Conservation (phyloP, 2,888 invertebrate genomes). For the Amblyjoppa proteus region DNA sequence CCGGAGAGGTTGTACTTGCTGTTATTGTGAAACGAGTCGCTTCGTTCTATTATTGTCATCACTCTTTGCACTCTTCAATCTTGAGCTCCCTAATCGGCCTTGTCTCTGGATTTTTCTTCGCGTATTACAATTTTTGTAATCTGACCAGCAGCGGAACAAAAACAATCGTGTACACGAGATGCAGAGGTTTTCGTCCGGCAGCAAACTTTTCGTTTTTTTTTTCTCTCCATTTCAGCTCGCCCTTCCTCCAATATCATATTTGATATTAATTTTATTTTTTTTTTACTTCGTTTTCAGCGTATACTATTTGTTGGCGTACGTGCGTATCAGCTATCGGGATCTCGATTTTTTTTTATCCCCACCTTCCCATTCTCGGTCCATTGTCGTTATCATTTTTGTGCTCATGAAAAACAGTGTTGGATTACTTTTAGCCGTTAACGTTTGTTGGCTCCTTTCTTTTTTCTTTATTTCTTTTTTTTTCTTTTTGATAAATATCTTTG, state of each 20-base stretch:
- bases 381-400: not conserved
- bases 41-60: conserved; percentile 81
- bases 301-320: conserved; percentile 8
- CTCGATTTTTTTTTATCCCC: not conserved
- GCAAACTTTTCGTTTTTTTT: conserved; percentile 16
- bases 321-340: conserved; percentile 7
- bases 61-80: conserved; percentile 68
- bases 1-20: not conserved
- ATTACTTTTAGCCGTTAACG: not conserved
- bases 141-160: conserved; percentile 74
- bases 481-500: conserved; percentile 39
- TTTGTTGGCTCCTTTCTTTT: conserved; percentile 5
- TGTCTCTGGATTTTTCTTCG: conserved; percentile 29
- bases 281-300: not conserved
- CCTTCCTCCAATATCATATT: not conserved
- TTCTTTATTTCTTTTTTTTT: not conserved
- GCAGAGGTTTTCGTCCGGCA: conserved; percentile 62
- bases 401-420: conserved; percentile 4
- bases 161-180: conserved; percentile 73
- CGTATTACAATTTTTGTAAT: conserved; percentile 34
- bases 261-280: conserved; percentile 11
- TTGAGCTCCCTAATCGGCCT: conserved; percentile 49
- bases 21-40: conserved; percentile 75
- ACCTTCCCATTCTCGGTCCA: not conserved
- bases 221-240: conserved; percentile 9